Conservation (phyloP, 2,888 invertebrate genomes). For the Acholoe squamosa region DNA sequence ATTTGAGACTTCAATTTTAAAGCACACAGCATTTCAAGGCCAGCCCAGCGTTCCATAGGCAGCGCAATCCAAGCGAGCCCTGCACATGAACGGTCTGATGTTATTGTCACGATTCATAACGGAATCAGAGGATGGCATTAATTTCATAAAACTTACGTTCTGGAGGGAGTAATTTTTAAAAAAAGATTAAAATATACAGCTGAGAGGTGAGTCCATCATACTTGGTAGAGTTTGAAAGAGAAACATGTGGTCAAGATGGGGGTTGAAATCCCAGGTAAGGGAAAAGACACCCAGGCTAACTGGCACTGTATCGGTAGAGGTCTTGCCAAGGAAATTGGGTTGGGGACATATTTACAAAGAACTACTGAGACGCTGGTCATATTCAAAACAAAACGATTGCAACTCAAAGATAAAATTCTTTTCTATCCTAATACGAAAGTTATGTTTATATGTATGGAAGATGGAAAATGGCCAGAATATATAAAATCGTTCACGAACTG, state of each 20-base stretch:
- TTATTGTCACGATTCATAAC: conserved; percentile 26
- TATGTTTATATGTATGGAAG: background rate
- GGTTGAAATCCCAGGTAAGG: background rate
- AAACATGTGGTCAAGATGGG: conserved; percentile 13
- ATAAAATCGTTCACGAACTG: no score
- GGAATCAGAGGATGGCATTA: conserved; percentile 7
- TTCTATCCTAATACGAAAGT: background rate
- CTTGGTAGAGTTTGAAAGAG: conserved; percentile 1
- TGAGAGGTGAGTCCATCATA: conserved; percentile 36
- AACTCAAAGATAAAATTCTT: background rate
- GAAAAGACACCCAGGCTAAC: conserved; percentile 5
- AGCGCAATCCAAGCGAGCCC: conserved; percentile 14
- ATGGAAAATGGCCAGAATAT: no score
- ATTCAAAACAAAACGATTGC: background rate
- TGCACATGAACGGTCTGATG: background rate
- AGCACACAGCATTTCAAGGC: background rate
- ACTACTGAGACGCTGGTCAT: background rate
- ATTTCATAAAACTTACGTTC: conserved; percentile 36
- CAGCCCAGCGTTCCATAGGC: background rate
- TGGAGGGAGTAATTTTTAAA: conserved; percentile 28
- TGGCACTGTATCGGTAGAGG: background rate
- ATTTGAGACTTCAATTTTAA: no score
- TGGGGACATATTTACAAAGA: background rate
- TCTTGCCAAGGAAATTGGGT: background rate
- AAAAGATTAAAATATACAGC: conserved; percentile 40